Evolutionary conservation across 2,797 vertebrate species (phyloP), one percentile per base, ranked within the genome.

Genomic region (Myripristis murdjan): DNA sequence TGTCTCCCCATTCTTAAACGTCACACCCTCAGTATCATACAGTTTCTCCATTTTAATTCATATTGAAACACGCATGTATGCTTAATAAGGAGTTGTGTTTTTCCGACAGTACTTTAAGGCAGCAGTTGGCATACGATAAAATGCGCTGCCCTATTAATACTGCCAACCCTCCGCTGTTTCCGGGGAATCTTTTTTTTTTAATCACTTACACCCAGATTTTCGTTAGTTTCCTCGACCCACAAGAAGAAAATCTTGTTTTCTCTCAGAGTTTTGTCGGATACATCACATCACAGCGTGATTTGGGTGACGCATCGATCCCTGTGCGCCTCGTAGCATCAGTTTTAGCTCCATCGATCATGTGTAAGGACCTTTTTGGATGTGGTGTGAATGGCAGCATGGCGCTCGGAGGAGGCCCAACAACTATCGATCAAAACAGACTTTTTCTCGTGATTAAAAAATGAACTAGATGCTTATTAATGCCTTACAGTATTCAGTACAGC

Each of bases 371-470:
- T 3, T 54, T 12, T 58, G 44, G n/a, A 65, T 7, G 14, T 86
- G 82, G 87, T 85, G 87, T 85, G 64, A 80, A 84, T 88, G n/a
- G 61, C 49, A 54, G 48, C 70, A 84, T 68, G 59, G 68, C 49
- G 53, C 74, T 49, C 52, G 49, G 54, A 86, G 18, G 10, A 77
- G 22, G 66, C 16, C 46, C 5, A 33, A 54, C n/a, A 37, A 6
- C 59, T 3, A 82, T 90, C 55, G 41, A 58, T 89, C 81, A 90
- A 41, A 53, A 61, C n/a, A n/a, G n/a, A n/a, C n/a, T n/a, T n/a
- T n/a, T n/a, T n/a, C n/a, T n/a, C n/a, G 51, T 57, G 74, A 79
- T 87, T 89, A 86, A 83, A 87, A 87, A 87, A 87, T 84, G 82
- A 55, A 82, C 63, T 52, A 26, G 67, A 57, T 68, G 44, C 31